Evolutionary conservation across 2,888 invertebrate genomes (phyloP).

Genomic region (Ectemnius lituratus): DNA sequence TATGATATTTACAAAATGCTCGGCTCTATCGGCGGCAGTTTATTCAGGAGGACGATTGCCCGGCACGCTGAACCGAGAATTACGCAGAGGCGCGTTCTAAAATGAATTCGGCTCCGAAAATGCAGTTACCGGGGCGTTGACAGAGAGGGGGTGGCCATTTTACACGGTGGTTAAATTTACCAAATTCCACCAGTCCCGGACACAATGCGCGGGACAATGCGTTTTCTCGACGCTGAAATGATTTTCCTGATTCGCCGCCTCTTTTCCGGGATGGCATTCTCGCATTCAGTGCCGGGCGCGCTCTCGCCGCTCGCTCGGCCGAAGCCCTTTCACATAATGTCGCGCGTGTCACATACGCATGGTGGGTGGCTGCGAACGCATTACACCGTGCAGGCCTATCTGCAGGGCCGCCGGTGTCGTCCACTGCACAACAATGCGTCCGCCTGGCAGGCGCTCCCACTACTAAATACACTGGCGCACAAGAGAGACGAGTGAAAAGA

Average conservation of each 20-base stretch:
- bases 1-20: neutral
- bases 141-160: neutral
- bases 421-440: slow-evolving; percentile 18
- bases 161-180: slow-evolving; percentile 5
- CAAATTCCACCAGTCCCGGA: neutral
- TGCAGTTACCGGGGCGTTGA: neutral
- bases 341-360: slow-evolving; percentile 19
- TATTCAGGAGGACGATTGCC: no score
- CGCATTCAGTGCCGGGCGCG: slow-evolving; percentile 2
- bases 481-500: slow-evolving; percentile 37
- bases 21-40: no score
- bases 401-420: slow-evolving; percentile 8
- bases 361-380: slow-evolving; percentile 15
- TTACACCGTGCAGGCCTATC: slow-evolving; percentile 26
- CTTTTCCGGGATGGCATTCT: neutral
- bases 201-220: slow-evolving; percentile 4
- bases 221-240: slow-evolving; percentile 2
- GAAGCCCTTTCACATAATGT: slow-evolving; percentile 35
- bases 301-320: slow-evolving; percentile 21
- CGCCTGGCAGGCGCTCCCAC: slow-evolving; percentile 31
- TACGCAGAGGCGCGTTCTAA: neutral
- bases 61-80: neutral
- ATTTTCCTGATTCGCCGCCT: slow-evolving; percentile 5
- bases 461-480: slow-evolving; percentile 37
- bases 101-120: slow-evolving; percentile 1